A percentile compares a stretch with the other conserved stretches of the same genome.
phyloP scores from a whole-genome alignment of 2,113 vertebrate genomes.

The Neogale vison region DNA sequence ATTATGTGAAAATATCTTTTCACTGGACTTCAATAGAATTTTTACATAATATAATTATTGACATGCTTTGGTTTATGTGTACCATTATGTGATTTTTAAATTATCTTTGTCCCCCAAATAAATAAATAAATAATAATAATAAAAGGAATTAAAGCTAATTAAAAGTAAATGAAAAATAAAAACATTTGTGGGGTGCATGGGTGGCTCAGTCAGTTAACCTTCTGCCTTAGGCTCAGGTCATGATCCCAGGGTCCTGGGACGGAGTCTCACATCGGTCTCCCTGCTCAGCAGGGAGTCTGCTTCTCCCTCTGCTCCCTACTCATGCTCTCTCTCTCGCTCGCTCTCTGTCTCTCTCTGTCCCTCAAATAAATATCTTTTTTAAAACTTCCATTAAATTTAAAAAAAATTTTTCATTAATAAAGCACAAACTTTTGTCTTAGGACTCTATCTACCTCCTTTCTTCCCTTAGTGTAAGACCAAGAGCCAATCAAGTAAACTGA shows the following conservation, averaged over 20 bases:
- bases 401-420: not conserved
- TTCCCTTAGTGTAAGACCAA: not conserved
- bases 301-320: not conserved
- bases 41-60: not conserved
- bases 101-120: not conserved
- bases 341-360: not conserved
- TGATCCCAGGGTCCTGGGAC: not conserved
- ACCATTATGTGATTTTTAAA: not conserved
- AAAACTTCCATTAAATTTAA: not conserved
- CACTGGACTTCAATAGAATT: not conserved
- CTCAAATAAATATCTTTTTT: not conserved
- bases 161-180: slow-evolving; percentile 37
- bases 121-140: not conserved
- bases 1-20: not conserved
- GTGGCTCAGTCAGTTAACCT: not conserved
- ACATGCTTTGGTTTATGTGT: not conserved
- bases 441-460: not conserved
- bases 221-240: not conserved
- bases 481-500: not conserved
- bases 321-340: too few species aligned
- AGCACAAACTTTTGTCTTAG: not conserved
- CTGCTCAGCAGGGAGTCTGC: not conserved
- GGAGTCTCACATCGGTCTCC: not conserved
- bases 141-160: slow-evolving; percentile 6
- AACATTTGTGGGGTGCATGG: not conserved